Evolutionary conservation across 1,140 invertebrate genomes (phyloP).

Genomic region (Drosophila chauvacae): DNA sequence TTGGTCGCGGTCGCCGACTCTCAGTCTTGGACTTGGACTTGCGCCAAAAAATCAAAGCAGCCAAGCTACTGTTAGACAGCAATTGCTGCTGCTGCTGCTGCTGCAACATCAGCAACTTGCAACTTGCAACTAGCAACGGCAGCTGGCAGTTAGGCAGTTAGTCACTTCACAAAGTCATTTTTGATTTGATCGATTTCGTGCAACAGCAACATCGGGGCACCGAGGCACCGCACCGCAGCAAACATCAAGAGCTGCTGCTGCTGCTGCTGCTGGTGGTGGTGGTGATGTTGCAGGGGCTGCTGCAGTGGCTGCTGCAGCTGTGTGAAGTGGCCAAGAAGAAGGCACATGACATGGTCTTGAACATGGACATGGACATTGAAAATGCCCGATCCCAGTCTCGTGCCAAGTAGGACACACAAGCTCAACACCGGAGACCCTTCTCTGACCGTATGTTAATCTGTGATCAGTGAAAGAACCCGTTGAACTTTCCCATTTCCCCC

Average conservation of each 20-base stretch:
- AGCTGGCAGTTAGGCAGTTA: slow-evolving; percentile 80
- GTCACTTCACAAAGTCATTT: slow-evolving; percentile 83
- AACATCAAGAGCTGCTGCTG: slow-evolving; percentile 31
- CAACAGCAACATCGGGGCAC: slow-evolving; percentile 51
- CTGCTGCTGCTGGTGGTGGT: slow-evolving; percentile 24
- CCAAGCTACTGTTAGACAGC: slow-evolving; percentile 73
- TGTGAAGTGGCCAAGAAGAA: slow-evolving; percentile 69
- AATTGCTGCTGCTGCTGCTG: slow-evolving; percentile 16
- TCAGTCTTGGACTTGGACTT: slow-evolving; percentile 32
- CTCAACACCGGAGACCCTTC: slow-evolving; percentile 58
- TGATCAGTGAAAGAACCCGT: slow-evolving; percentile 76
- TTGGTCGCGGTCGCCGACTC: slow-evolving; percentile 37
- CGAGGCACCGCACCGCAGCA: slow-evolving; percentile 18
- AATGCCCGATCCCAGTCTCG: slow-evolving; percentile 47
- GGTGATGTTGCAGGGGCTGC: slow-evolving; percentile 18
- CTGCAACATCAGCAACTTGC: slow-evolving; percentile 36
- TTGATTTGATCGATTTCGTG: slow-evolving; percentile 83
- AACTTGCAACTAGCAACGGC: slow-evolving; percentile 63
- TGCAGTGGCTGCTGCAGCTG: slow-evolving; percentile 44
- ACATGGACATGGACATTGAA: slow-evolving; percentile 73
- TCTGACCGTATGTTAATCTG: slow-evolving; percentile 78
- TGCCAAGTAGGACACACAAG: slow-evolving; percentile 69
- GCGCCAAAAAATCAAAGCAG: slow-evolving; percentile 61
- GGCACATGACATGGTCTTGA: slow-evolving; percentile 77
- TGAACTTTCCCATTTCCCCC: slow-evolving; percentile 69